Evolutionary conservation across 2,888 invertebrate genomes (phyloP).

Genomic region (Mesochorus sp.): DNA sequence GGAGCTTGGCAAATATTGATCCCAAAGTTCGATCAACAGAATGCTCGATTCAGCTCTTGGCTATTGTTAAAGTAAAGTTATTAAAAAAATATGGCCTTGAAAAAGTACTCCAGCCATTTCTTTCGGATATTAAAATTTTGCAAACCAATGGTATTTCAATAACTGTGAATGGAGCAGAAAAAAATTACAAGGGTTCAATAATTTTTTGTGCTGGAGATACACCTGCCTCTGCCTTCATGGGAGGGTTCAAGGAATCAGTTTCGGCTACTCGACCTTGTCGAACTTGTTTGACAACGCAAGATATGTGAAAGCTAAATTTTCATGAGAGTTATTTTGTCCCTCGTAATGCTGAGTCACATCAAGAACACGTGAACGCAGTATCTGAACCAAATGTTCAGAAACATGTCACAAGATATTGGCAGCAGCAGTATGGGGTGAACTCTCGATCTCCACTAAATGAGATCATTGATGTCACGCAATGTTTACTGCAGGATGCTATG

Average conservation of each 20-base stretch:
- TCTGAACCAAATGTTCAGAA: conserved; percentile 1
- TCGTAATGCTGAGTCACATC: conserved; percentile 1
- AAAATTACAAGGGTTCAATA: conserved; percentile 58
- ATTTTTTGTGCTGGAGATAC: conserved; percentile 62
- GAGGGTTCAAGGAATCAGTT: conserved; percentile 64
- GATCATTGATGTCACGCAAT: conserved; percentile 10
- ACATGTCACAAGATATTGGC: conserved; percentile 15
- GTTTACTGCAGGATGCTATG: conserved; percentile 42
- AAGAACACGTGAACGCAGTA: conserved; percentile 9
- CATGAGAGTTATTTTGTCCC: conserved; percentile 16
- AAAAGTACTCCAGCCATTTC: conserved; percentile 60
- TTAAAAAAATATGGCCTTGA: conserved; percentile 57
- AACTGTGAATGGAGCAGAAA: neutral
- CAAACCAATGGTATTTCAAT: conserved; percentile 60
- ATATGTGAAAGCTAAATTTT: conserved; percentile 8
- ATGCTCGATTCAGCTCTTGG: conserved; percentile 54
- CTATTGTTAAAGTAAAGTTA: conserved; percentile 45
- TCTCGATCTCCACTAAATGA: neutral
- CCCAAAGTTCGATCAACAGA: conserved; percentile 55
- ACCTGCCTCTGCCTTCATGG: conserved; percentile 61
- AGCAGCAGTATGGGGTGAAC: conserved; percentile 22
- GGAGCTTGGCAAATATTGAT: conserved; percentile 62
- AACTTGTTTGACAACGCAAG: conserved; percentile 47
- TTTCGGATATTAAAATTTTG: conserved; percentile 52
- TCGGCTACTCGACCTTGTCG: conserved; percentile 62